A percentile compares a stretch with the other conserved stretches of the same genome.
These are phyloP conservation scores for Platorchestia sp. DNA, from an alignment of 1,140 invertebrate species.

Conservation along the genomic window DNA sequence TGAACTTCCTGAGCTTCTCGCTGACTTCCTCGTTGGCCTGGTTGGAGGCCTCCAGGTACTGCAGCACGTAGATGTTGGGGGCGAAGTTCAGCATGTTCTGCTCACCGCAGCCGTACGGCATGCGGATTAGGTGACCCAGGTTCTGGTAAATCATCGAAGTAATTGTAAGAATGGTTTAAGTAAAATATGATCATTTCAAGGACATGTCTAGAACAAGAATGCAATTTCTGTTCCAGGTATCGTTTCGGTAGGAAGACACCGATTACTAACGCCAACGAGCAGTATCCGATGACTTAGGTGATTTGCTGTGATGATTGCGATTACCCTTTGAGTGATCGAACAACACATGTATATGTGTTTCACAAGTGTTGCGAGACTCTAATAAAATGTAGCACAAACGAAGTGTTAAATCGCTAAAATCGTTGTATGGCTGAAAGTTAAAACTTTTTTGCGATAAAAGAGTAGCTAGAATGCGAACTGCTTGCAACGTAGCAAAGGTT, in stretches of 20 bases:
- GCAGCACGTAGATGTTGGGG: conserved; percentile 87
- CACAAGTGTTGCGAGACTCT: no score
- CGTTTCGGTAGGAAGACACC: neutral
- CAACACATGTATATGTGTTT: no score
- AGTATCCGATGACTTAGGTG: no score
- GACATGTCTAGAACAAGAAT: neutral
- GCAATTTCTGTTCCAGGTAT: neutral
- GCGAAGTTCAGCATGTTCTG: conserved; percentile 96
- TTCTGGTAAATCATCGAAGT: conserved; percentile 78
- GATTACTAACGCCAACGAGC: neutral
- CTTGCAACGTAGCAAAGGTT: no score
- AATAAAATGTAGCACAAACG: no score
- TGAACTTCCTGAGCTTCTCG: conserved; percentile 80
- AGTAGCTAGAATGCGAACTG: no score
- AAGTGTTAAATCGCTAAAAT: no score
- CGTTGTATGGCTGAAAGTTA: no score
- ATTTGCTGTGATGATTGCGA: no score
- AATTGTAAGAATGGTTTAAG: neutral
- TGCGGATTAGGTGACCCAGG: conserved; percentile 80
- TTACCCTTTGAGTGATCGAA: no score
- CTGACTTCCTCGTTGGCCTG: conserved; percentile 78
- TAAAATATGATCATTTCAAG: neutral
- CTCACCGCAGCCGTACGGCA: conserved; percentile 94
- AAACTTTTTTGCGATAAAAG: no score
- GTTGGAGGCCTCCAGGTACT: conserved; percentile 80